Conservation (phyloP, 1,140 invertebrate species). For the Batillaria attramentaria region DNA sequence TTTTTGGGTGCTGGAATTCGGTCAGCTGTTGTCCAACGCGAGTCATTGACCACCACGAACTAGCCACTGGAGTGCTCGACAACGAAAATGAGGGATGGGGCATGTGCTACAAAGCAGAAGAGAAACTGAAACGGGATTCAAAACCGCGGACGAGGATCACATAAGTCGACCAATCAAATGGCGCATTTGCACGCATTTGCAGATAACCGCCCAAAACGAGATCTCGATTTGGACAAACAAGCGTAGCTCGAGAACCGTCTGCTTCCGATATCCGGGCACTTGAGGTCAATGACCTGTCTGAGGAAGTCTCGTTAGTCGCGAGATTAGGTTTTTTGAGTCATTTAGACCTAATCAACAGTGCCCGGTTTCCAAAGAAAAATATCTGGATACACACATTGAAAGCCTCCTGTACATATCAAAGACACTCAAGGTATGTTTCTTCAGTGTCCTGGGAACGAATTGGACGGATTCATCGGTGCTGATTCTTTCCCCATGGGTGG, state of each 20-base stretch:
- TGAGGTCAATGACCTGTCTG: slow-evolving; percentile 24
- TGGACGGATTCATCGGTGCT: not conserved
- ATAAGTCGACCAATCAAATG: no score
- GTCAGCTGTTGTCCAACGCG: slow-evolving; percentile 12
- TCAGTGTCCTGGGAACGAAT: no score
- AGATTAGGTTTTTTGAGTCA: slow-evolving; percentile 14
- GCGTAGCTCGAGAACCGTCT: not conserved
- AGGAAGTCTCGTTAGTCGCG: slow-evolving; percentile 23
- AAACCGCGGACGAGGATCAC: no score
- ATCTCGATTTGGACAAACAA: not conserved
- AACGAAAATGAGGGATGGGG: no score
- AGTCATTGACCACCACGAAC: slow-evolving; percentile 19
- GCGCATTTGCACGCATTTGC: no score
- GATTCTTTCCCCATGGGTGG: not conserved
- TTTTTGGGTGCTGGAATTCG: not conserved
- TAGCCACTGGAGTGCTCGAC: not conserved
- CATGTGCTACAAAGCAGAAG: not conserved
- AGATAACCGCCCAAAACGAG: not conserved
- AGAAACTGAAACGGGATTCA: not conserved
- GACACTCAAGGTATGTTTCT: slow-evolving; percentile 5
- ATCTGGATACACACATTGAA: not conserved
- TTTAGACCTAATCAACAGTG: slow-evolving; percentile 27
- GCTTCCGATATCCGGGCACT: slow-evolving; percentile 29
- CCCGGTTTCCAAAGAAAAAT: slow-evolving; percentile 14
- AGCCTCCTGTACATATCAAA: not conserved